Base-by-base conservation (phyloP, 2,888 invertebrate species). In the Melipona bicolor region DNA sequence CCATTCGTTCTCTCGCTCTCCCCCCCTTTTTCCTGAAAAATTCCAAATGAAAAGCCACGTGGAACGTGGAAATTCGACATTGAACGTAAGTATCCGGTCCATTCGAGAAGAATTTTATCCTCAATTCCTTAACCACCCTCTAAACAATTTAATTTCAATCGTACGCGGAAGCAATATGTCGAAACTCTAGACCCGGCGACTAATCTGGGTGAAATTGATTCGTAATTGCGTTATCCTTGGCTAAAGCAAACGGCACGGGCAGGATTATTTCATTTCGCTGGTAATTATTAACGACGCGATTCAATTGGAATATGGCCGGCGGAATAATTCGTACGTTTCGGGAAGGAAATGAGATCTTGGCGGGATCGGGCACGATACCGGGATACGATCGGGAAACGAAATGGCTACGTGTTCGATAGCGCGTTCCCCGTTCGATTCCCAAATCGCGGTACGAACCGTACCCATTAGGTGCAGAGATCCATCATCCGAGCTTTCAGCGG, bases 401-500 rank as follows among this genome's bases (percentile, higher is more conserved):
- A 9, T 4, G 11, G 9, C 15, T 24, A 15, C 59, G 43, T 5
- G 19, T 54, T n/a, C 61, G 2, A 62, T 17, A 21, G 5, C 21
- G 0, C 21, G 27, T 27, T 27, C 27, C 27, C 27, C 27, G 27
- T 27, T 27, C 27, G 21, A 0, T 4, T 24, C 17, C 21, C 11
- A 43, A 9, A 43, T 43, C 43, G 43, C 6, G n/a, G 15, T 32
- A 27, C 36, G 67, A 5, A 69, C n/a, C n/a, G 50, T 50, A 21
- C 27, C 75, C 49, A 62, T 70, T 77, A 64, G 15, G 27, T 27
- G 24, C 19, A 19, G 43, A 54, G 54, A 62, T 79, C 36, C 62
- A 79, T 69, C 61, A 43, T 52, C 11, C 50, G 5, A 56, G 69
- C 67, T 69, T 79, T 76, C 79, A 43, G 17, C 43, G 3, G 52